These are phyloP conservation scores for Cryptosula pallasiana DNA, from an alignment of 2,888 invertebrate genomes.

Conservation along the genomic window DNA sequence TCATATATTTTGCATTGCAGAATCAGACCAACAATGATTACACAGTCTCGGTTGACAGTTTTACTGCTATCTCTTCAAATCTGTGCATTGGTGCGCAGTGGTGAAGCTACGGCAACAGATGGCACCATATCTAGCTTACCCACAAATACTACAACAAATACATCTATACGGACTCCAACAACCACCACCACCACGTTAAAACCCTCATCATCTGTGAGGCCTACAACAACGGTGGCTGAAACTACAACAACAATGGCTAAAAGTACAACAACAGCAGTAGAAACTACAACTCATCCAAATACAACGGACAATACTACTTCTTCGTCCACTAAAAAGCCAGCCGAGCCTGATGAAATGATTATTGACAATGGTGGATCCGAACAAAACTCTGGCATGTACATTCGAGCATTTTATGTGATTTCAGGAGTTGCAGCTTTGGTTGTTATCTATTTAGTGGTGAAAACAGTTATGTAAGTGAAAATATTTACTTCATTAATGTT, in stretches of 20 bases:
- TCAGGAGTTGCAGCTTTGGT: neutral
- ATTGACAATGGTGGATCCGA: too few species aligned
- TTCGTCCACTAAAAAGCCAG: neutral
- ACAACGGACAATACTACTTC: neutral
- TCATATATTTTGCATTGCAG: too few species aligned
- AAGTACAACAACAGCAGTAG: neutral
- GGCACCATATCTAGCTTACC: too few species aligned
- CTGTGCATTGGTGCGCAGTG: too few species aligned
- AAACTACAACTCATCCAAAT: neutral
- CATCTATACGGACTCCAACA: neutral
- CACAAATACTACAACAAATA: too few species aligned
- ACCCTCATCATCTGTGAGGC: neutral
- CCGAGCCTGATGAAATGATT: too few species aligned
- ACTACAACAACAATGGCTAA: neutral
- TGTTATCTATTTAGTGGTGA: neutral
- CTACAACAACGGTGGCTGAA: neutral
- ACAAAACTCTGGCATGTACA: neutral
- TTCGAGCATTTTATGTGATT: conserved; percentile 10
- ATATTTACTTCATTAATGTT: too few species aligned
- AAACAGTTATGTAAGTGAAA: conserved; percentile 7
- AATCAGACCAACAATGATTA: too few species aligned
- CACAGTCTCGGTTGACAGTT: too few species aligned
- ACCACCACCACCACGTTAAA: neutral
- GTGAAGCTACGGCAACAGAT: too few species aligned
- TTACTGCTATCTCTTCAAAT: too few species aligned